A percentile compares a stretch with the other conserved stretches of the same genome.
These are phyloP conservation scores for Eulacestoma nigropectus DNA, from an alignment of 2,113 vertebrate genomes.

Conservation along the genomic window DNA sequence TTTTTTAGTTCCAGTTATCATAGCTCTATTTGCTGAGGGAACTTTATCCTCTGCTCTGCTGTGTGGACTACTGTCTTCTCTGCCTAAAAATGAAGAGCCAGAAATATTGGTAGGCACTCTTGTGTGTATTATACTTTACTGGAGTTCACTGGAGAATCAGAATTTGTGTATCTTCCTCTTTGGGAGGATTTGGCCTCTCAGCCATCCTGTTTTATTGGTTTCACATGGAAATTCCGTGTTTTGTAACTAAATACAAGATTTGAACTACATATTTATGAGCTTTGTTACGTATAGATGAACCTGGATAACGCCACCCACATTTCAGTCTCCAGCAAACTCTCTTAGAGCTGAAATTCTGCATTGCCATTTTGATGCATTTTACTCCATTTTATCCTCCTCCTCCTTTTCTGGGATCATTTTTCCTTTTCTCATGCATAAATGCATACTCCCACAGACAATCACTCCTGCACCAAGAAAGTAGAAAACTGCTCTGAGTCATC, in stretches of 20 bases:
- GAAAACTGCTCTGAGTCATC: slow-evolving; percentile 1
- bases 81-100: background rate
- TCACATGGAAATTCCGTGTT: background rate
- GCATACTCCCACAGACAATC: background rate
- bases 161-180: background rate
- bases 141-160: background rate
- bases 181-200: background rate
- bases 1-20: background rate
- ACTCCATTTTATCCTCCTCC: background rate
- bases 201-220: background rate
- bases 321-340: background rate
- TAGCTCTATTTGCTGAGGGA: background rate
- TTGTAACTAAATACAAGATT: background rate
- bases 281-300: background rate
- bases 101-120: background rate
- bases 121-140: background rate
- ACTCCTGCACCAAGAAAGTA: background rate
- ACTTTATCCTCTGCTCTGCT: background rate
- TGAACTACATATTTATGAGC: background rate
- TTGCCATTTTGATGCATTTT: background rate
- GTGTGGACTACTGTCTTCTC: background rate
- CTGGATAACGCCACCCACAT: background rate
- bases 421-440: background rate
- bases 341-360: background rate
- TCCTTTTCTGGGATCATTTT: background rate